Evolutionary conservation across 2,113 vertebrate species (phyloP), one percentile per base, ranked within the genome.

Genomic region (Kryptolebias marmoratus): DNA sequence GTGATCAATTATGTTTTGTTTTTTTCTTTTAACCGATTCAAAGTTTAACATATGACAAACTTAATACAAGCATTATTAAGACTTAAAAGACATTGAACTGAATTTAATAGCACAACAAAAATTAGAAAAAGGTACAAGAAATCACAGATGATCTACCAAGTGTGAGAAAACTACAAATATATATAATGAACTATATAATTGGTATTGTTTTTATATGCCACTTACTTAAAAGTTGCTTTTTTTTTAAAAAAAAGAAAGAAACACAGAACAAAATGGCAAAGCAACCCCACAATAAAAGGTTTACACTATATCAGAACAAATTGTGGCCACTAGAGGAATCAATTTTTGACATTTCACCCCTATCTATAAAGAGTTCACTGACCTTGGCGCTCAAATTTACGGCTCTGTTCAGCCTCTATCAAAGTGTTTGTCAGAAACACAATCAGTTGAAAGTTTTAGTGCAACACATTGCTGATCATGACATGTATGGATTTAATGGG

Each of bases 321-420:
- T 85, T 86, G 88, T 84, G 81, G 71, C 86, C 74, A 87, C 83
- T 64, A 86, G 83, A 90, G 79, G 82, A 93, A 93, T 93, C 85
- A 80, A 92, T 93, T 90, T 90, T 88, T 92, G 89, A 93, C 91
- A 90, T 88, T 89, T 92, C 87, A 93, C 92, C 91, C 80, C 90
- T 36, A 88, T 89, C 82, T 86, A 75, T 54, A 56, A 64, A 85
- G 86, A 80, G 80, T 92, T 90, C 84, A 84, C 69, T 83, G 90
- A 93, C 92, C 89, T 85, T 84, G 75, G 74, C 80, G 64, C 73
- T 86, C 68, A 88, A 88, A 94, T 93, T 91, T 92, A 93, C 78
- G 58, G 84, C 88, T 47, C 62, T 68, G 80, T 47, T 18, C 71
- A 47, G 81, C 78, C 80, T 85, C 89, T 77, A 85, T 91, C 89